phyloP scores from a whole-genome alignment of 1,140 invertebrate genomes.

The Drosophila ficusphila region DNA sequence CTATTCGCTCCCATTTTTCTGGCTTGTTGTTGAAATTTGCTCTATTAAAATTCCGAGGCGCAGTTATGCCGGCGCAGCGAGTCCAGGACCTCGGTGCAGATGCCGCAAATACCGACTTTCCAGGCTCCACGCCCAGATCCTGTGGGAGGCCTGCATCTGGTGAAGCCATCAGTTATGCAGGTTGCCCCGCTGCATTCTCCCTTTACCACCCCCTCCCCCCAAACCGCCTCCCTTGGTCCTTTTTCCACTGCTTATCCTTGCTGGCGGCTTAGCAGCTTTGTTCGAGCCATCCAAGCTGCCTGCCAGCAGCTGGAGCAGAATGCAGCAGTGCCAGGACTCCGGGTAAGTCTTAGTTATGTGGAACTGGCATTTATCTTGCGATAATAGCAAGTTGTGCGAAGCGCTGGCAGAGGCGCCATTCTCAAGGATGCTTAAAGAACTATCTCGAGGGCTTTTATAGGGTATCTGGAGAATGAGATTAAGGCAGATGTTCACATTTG shows the following conservation, averaged over 20 bases:
- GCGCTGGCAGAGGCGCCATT: background rate
- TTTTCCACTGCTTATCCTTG: conserved; percentile 49
- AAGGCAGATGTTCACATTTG: background rate
- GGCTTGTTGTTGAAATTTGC: conserved; percentile 65
- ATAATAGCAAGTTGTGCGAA: conserved; percentile 75
- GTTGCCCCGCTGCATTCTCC: conserved; percentile 40
- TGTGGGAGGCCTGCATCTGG: conserved; percentile 27
- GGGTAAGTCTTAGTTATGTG: conserved; percentile 76
- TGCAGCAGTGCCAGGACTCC: conserved; percentile 25
- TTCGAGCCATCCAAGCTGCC: conserved; percentile 34
- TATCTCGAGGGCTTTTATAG: background rate
- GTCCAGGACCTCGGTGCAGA: conserved; percentile 17
- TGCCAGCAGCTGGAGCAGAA: conserved; percentile 27
- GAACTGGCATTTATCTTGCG: conserved; percentile 74
- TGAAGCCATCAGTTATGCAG: conserved; percentile 53
- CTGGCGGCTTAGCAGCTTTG: conserved; percentile 71
- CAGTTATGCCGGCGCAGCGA: conserved; percentile 35
- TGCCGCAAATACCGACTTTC: conserved; percentile 57
- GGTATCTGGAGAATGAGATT: background rate
- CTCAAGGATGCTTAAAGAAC: background rate
- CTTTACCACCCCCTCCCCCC: conserved; percentile 16
- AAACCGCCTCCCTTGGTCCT: background rate
- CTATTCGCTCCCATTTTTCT: conserved; percentile 30
- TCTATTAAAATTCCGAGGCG: conserved; percentile 78
- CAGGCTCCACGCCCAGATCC: background rate